phyloP scores from a whole-genome alignment of 2,113 vertebrate genomes.

The Heptranchias perlo region DNA sequence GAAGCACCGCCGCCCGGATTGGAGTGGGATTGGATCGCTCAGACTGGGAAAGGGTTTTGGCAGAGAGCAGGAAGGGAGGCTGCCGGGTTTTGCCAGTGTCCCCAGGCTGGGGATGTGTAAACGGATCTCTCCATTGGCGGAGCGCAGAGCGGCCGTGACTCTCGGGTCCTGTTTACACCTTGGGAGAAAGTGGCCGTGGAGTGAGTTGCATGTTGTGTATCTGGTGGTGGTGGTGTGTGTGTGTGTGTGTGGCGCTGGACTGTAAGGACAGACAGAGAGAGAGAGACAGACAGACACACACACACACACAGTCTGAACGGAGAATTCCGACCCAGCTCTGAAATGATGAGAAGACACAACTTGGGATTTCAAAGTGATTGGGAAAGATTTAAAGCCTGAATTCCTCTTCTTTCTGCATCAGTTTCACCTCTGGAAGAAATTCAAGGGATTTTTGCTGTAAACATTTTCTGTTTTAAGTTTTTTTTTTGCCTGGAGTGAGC shows the following conservation, averaged over 20 bases:
- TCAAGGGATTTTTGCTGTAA: neutral
- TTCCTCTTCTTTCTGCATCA: neutral
- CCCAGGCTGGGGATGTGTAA: neutral
- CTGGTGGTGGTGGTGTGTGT: neutral
- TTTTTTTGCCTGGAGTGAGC: neutral
- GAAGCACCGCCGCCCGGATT: neutral
- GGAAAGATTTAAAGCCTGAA: neutral
- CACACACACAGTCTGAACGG: neutral
- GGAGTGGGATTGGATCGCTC: neutral
- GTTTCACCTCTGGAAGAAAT: too few species aligned
- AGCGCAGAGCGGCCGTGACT: neutral
- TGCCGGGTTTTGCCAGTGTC: conserved; percentile 14
- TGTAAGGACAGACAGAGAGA: neutral
- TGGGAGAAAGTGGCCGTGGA: neutral
- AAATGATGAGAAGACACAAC: neutral
- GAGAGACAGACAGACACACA: neutral
- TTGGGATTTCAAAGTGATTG: conserved; percentile 28
- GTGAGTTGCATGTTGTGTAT: neutral
- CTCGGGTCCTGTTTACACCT: neutral
- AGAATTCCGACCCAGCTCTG: neutral
- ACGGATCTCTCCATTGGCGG: neutral
- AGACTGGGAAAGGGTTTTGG: neutral
- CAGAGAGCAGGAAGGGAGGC: neutral
- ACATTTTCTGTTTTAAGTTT: neutral
- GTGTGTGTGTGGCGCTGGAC: neutral